Evolutionary conservation across 2,113 vertebrate species (phyloP), one percentile per base, ranked within the genome.

Genomic region (Zapornia atra): DNA sequence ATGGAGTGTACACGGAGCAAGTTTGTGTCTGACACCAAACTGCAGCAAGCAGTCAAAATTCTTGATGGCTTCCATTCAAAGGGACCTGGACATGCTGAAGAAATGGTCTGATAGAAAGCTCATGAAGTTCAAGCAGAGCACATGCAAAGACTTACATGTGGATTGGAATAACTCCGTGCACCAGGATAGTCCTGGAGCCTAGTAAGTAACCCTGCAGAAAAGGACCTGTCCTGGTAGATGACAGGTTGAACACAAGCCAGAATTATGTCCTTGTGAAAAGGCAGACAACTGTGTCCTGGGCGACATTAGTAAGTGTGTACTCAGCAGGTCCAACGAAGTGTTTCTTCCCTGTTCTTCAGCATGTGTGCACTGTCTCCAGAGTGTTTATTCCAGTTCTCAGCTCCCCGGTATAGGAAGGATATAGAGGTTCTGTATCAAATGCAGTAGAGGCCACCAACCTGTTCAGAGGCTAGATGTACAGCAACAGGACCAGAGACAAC

Each of bases 261-360:
- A 63, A 86, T 40, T 46, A 25, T 16, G 48, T 61, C 12, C 48
- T 71, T 21, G 15, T 72, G 75, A n/a, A 60, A 76, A 59, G 29
- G 5, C 4, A 12, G 22, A 13, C 31, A 48, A 17, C 18, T 0
- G 0, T 42, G 46, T 26, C 53, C 51, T n/a, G 11, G 14, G 34
- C 40, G 78, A 53, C 57, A 29, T 38, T 33, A 61, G 20, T 51
- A 70, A 28, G 17, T 5, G 21, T 33, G 38, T 24, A 87, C 38
- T 15, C 40, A 76, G 46, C 25, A 76, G 57, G 34, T 24, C 20
- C 51, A 51, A 22, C 1, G 3, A 44, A 76, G 60, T 28, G 7
- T 61, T 84, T 56, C 28, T 61, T 80, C 14, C 20, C 11, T 5
- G 26, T 10, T 71, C 14, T 46, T 80, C 28, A 51, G 40, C 48